A percentile compares a stretch with the other conserved stretches of the same genome.
phyloP scores from a whole-genome alignment of 2,797 vertebrate species.

The Limosa lapponica region DNA sequence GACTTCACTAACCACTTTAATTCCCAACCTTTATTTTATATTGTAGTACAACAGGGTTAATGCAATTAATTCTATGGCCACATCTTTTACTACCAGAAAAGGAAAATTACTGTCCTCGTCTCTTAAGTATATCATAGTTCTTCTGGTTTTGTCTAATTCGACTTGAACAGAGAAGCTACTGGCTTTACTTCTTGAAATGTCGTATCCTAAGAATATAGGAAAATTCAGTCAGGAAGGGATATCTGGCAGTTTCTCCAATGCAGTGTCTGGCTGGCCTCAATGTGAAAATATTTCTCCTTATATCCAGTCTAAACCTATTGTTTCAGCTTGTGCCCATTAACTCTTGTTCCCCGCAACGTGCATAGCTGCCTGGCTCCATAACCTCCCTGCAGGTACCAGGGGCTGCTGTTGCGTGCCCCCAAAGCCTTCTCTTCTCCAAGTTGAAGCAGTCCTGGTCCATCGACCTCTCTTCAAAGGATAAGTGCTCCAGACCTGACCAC shows the following conservation, averaged over 20 bases:
- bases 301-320: background rate
- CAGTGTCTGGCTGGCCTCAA: background rate
- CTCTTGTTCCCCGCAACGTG: no score
- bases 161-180: background rate
- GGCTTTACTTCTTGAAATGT: background rate
- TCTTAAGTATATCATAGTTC: background rate
- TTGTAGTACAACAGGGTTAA: background rate
- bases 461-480: no score
- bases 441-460: background rate
- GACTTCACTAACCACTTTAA: background rate
- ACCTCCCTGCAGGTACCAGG: background rate
- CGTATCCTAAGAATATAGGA: background rate
- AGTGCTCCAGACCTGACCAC: background rate
- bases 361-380: background rate
- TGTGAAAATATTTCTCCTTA: background rate
- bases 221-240: background rate
- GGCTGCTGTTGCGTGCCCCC: background rate
- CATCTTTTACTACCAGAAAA: background rate
- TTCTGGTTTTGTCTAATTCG: background rate
- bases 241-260: background rate
- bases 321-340: accelerated
- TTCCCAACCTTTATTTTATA: background rate
- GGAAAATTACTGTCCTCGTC: background rate
- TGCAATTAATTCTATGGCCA: background rate
- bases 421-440: background rate